Base-by-base conservation (phyloP, 2,888 invertebrate species). In the Drosophila subquinaria region DNA sequence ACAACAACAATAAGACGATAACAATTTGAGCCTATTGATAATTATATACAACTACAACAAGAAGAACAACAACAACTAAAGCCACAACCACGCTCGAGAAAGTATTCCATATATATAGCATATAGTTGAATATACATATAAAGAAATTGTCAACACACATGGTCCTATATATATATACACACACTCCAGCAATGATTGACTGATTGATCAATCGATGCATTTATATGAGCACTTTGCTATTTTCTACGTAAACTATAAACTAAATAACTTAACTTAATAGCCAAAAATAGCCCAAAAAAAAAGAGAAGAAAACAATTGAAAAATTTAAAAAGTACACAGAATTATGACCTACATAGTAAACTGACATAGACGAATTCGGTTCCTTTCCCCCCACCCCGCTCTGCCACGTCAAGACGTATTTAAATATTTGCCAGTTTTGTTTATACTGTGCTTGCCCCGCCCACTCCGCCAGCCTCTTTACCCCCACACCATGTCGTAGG, bases 351-450 rank as follows among this genome's bases (percentile, higher is more conserved):
- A 73, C 55, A 62, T 76, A 67, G 62, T 75, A 64, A 60, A 73
- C 73, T 45, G 43, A 72, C 64, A 79, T 87, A 83, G 84, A 83
- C 72, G 56, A 84, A 89, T 87, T 82, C 59, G 69, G 67, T 38
- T 66, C 69, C 48, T 15, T 23, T 4, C 3, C n/a, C 30, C 17
- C 17, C 11, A 3, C 52, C 4, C 8, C 53, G 42, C 42, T 33
- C 5, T 23, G 23, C 51, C 35, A 30, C 42, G 45, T 53, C 53
- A 65, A 56, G 45, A 63, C 59, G 60, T 73, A 48, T 43, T 73
- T 74, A 75, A 81, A 85, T 84, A 75, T 88, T 89, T 84, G 74
- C 63, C 67, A 52, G 50, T 61, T 82, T 43, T 69, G 85, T 88
- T 82, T 79, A 63, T 53, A 74, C 60, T 81, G 73, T 64, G 68